Base-by-base conservation (phyloP, 1,140 invertebrate genomes). In the Parasteatoda tepidariorum region DNA sequence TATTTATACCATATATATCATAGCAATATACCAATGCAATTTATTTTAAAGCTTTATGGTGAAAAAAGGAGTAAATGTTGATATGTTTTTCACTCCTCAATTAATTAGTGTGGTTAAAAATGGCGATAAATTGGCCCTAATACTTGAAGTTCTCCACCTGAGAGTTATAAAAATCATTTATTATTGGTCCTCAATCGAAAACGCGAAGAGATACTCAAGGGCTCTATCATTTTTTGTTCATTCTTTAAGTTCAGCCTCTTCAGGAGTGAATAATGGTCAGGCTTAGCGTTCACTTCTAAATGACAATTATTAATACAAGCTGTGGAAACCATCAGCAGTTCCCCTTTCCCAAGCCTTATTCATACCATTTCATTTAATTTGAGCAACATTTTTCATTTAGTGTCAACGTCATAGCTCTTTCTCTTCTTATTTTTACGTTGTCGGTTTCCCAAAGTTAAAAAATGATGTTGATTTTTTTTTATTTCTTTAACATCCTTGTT, bases 261-360 rank as follows among this genome's bases (percentile, higher is more conserved):
- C 71, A 34, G 28, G 41, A 74, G 55, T 74, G 71, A 74, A 31
- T 74, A 74, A 74, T 74, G 71, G 71, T 26, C 31, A 74, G 54
- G 57, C 57, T 74, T 74, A 74, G 34, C 55, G 33, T 38, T 18
- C 55, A 24, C 70, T 26, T 61, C 71, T 33, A 61, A 74, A 74
- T 74, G 71, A 74, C 71, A 74, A 74, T 74, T 74, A 74, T 74
- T 74, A 74, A 74, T 74, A 74, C 71, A 74, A 74, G 31, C 55
- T 24, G 55, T 31, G 55, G 41, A 26, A 22, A 74, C 28, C 24
- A 74, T 13, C 22, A 34, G 55, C 57, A 7, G 11, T 74, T 28
- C 57, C 30, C 41, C 13, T 33, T n/a, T 3, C 33, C 18, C 26
- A 0, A 24, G 13, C 6, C 31, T 18, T 11, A 57, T 31, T 31